Evolutionary conservation across 2,888 invertebrate species (phyloP), one percentile per base, ranked within the genome.

Genomic region (Standfussiana lucernea): DNA sequence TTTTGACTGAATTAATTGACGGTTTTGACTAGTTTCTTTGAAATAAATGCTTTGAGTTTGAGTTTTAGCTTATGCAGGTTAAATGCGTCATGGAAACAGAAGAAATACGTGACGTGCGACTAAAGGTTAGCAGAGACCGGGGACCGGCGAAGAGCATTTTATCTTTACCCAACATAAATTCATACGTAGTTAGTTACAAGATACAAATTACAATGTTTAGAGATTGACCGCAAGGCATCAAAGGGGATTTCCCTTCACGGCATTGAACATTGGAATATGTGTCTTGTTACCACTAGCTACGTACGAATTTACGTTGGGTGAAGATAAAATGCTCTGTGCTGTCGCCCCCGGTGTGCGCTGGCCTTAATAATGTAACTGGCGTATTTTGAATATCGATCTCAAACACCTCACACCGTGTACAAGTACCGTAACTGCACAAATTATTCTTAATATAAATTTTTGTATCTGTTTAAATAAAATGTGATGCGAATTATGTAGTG

Each of bases 381-480:
- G 5, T 56, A 50, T 32, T 1, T 32, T 32, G 32, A 59, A 59
- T 59, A 59, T 32, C 8, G 8, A 28, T 59, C 7, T 50, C 6
- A 37, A 50, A n/a, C 21, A 28, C n/a, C 11, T 69, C 28, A 37
- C 68, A 53, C 28, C 28, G 40, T 70, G 70, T 71, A 62, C n/a
- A 40, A 68, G 32, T 53, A 21, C 53, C 42, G 28, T 10, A 56
- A 32, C 21, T 45, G 24, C 24, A 32, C 18, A 66, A 77, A 64
- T 42, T 64, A 28, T 37, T 50, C 8, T 24, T 28, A 15, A 10
- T 45, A 59, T 75, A 7, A 50, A 28, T 56, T 18, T 56, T 40
- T 74, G 1, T n/a, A 40, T 62, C 1, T 62, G 1, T n/a, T 35
- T 24, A 10, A 32, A 28, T 13, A 1, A 24, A 77, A 68, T 28